A percentile compares a stretch with the other conserved stretches of the same genome.
These are phyloP conservation scores for Donacobius atricapilla DNA, from an alignment of 2,113 vertebrate genomes.

Conservation along the genomic window DNA sequence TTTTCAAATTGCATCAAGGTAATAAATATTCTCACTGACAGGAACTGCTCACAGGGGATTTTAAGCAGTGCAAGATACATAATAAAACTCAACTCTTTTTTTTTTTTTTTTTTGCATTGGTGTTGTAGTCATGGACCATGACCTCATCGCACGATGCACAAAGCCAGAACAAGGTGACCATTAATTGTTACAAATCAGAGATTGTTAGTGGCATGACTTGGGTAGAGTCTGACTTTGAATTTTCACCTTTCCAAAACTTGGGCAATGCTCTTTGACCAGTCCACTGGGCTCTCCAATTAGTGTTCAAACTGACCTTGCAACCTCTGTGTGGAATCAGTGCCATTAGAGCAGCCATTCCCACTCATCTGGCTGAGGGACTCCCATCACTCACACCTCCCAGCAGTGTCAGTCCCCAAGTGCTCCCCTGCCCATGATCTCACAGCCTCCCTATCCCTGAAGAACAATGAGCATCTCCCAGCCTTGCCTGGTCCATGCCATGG, in stretches of 20 bases:
- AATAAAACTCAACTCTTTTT: conserved; percentile 19
- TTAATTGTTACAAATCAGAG: neutral
- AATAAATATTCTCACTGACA: conserved; percentile 48
- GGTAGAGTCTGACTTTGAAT: neutral
- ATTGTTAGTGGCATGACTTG: neutral
- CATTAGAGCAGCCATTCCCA: neutral
- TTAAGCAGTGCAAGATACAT: neutral
- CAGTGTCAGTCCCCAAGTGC: neutral
- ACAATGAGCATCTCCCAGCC: neutral
- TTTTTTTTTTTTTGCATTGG: conserved; percentile 19
- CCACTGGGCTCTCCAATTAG: fast-evolving
- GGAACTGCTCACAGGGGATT: conserved; percentile 50
- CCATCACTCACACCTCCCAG: neutral
- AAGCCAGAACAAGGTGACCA: neutral
- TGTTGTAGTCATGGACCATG: neutral
- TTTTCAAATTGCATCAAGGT: conserved; percentile 63
- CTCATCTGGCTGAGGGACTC: neutral
- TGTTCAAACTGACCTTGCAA: neutral
- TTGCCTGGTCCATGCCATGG: neutral
- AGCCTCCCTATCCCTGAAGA: neutral
- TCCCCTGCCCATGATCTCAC: neutral
- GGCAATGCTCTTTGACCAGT: neutral
- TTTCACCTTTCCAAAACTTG: neutral
- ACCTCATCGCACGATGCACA: neutral
- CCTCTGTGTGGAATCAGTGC: neutral